Base-by-base conservation (phyloP, 2,113 vertebrate species). In the Dasyornis broadbenti region DNA sequence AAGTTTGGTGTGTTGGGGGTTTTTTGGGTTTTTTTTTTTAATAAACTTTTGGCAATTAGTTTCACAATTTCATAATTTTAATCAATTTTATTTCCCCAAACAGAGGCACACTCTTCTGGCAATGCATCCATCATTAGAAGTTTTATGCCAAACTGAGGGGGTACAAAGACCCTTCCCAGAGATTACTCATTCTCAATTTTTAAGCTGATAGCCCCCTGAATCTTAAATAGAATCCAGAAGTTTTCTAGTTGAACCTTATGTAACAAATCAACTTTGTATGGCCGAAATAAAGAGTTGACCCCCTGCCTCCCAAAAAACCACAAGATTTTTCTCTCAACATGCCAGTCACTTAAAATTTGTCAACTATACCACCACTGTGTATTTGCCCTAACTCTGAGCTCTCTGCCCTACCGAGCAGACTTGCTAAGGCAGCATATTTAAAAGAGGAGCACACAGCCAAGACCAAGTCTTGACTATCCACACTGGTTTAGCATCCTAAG, bases 261-360 rank as follows among this genome's bases (percentile, higher is more conserved):
- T 24, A 81, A 53, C 4, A 63, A 44, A 65, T 5, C 10, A 47
- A 42, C 20, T 63, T 66, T 20, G 3, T 20, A 37, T 1, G 2
- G 21, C 6, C 12, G 7, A 28, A 57, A 47, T 12, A 71, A 68
- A 65, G 39, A 71, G 11, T 2, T 33, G 17, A 76, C 2, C 6
- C 1, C 11, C 20, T 11, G 10, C 26, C 18, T 35, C 26, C 10
- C 27, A 77, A 56, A 49, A 68, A 45, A 17, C 1, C 0, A 0
- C 4, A 49, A 30, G 2, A 20, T 26, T 81, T 65, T 78, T 39
- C 18, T 19, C 60, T 44, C 24, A 73, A 9, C 12, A 6, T 3
- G 1, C 5, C 37, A 49, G 18, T 49, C 56, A 7, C 14, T 49
- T 57, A 75, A 3, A 13, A 53, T 54, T 49, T 75, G 35, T 45